Conservation (phyloP, 2,797 vertebrate genomes). For the Numenius phaeopus region DNA sequence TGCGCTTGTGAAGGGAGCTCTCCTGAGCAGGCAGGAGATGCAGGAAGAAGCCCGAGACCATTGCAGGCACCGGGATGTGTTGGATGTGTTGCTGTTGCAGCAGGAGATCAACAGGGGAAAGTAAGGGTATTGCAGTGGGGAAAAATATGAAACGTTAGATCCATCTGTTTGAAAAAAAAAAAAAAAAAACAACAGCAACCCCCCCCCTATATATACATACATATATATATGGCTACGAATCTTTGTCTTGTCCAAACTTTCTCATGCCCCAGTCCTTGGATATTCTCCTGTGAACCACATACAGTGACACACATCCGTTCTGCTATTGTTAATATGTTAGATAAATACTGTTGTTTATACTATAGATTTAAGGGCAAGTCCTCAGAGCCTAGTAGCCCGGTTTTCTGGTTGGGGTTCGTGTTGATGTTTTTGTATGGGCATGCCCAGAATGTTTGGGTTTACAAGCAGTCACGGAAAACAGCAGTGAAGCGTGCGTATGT, state of each 20-base stretch:
- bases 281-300: not conserved
- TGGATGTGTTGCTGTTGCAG: not conserved
- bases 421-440: not conserved
- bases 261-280: not conserved
- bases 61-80: not conserved
- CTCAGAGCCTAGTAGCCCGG: not conserved
- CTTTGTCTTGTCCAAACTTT: not conserved
- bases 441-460: conserved; percentile 24
- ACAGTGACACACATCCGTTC: not conserved
- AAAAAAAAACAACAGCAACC: not conserved
- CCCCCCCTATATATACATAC: not conserved
- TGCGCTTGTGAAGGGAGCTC: not conserved
- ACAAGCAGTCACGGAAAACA: not conserved
- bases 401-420: not conserved
- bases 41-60: not conserved
- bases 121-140: too few species aligned
- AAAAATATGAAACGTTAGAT: not conserved
- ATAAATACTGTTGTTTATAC: conserved; percentile 49
- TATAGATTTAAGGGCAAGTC: not conserved
- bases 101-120: not conserved
- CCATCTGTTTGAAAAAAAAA: not conserved
- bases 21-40: not conserved
- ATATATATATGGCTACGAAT: not conserved
- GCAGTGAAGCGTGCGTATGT: not conserved
- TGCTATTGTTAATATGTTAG: not conserved